A percentile compares a stretch with the other conserved stretches of the same genome.
phyloP scores from a whole-genome alignment of 1,140 invertebrate species.

The Drepana arcuata region DNA sequence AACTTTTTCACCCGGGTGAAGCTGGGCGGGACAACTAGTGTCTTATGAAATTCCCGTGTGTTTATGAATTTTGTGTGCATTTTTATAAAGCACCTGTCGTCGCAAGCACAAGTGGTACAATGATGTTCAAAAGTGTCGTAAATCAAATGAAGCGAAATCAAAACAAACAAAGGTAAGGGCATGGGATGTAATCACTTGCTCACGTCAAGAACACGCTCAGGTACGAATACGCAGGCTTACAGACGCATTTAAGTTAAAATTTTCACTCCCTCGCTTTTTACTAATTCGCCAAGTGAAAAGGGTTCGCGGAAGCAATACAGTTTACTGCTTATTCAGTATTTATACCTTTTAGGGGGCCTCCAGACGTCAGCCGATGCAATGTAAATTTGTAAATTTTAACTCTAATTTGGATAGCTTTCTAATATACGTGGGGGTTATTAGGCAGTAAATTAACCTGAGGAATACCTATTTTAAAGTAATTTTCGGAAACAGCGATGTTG shows the following conservation, averaged over 20 bases:
- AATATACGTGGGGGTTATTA: no score
- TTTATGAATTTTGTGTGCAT: no score
- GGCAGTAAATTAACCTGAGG: no score
- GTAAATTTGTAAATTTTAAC: no score
- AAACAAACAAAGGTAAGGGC: conserved; percentile 61
- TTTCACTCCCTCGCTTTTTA: conserved; percentile 71
- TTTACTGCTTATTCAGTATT: conserved; percentile 72
- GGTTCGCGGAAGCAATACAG: conserved; percentile 70
- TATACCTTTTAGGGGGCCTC: conserved; percentile 58
- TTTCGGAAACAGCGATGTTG: no score
- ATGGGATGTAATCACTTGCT: conserved; percentile 62
- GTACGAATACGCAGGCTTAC: conserved; percentile 44
- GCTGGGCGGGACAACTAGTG: no score
- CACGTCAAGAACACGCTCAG: conserved; percentile 66
- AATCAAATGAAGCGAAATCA: conserved; percentile 63
- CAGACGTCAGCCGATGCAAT: conserved; percentile 44
- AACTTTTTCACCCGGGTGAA: no score
- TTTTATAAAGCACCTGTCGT: no score
- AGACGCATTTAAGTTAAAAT: conserved; percentile 67
- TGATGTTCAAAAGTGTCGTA: conserved; percentile 58
- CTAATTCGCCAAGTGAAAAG: conserved; percentile 72
- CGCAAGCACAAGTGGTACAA: no score
- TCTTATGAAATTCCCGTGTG: no score
- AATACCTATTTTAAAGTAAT: no score
- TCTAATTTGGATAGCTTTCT: no score